phyloP scores from a whole-genome alignment of 2,888 invertebrate species.

The Pachymerium ferrugineum region DNA sequence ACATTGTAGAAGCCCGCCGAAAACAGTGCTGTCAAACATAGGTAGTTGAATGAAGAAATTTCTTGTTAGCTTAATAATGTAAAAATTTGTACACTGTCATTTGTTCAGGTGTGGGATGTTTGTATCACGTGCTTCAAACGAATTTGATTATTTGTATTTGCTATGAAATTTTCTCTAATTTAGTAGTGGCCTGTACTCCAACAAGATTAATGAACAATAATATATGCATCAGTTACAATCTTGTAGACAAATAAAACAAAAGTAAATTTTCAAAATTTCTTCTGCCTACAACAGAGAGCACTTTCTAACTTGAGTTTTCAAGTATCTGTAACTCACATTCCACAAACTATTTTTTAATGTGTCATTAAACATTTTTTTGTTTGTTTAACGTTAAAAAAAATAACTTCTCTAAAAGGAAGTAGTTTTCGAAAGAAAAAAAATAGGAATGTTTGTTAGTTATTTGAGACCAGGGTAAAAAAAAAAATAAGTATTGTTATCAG shows the following conservation, averaged over 20 bases:
- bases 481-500: too few relatives aligned
- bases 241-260: constrained; percentile 16
- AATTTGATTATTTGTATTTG: constrained; percentile 20
- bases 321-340: too few relatives aligned
- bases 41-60: background rate
- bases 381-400: too few relatives aligned
- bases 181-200: background rate
- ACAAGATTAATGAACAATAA: constrained; percentile 11
- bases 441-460: too few relatives aligned
- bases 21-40: constrained; percentile 79
- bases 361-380: too few relatives aligned
- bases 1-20: constrained; percentile 76
- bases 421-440: too few relatives aligned
- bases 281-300: background rate
- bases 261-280: constrained; percentile 7
- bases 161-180: background rate
- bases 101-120: constrained; percentile 31
- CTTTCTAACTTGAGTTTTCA: too few relatives aligned
- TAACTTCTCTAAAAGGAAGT: too few relatives aligned
- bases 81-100: constrained; percentile 24
- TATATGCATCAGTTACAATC: constrained; percentile 6
- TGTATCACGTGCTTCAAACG: constrained; percentile 30
- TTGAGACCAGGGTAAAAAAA: too few relatives aligned
- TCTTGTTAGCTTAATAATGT: constrained; percentile 30
- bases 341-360: too few relatives aligned